Evolutionary conservation across 2,113 vertebrate genomes (phyloP), one percentile per base, ranked within the genome.

Genomic region (Caracal caracal): DNA sequence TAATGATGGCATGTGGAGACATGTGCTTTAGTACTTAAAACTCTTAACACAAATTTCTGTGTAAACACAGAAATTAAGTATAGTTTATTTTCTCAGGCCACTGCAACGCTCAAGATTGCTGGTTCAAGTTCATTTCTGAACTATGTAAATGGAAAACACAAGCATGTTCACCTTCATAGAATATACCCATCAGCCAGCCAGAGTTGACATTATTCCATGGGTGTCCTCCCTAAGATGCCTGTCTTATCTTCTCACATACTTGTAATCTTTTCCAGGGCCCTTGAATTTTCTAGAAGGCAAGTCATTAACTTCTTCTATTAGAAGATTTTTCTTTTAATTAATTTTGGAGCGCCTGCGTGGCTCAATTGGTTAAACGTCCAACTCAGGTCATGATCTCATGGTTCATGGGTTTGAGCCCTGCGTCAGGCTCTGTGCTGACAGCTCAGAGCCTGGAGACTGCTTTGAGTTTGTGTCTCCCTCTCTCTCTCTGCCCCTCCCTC

Each of bases 61-160:
- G 30, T 56, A 89, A 95, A 75, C n/a, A 93, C 2, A 94, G 30
- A 95, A 92, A 90, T n/a, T 75, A 71, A 90, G 8, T 33, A 66
- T 22, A 37, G 35, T 80, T 95, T 76, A 40, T 86, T 81, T 94
- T n/a, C 35, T 81, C 22, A 61, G 12, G 22, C 28, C 35, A 33
- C 47, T 94, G 16, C 4, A 65, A 53, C 40, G 30, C 4, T 86
- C 61, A 78, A 43, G 28, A 33, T 84, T n/a, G 15, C 22, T 70
- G 26, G 0, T 82, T 61, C 61, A 78, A 63, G 53, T 75, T 33
- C 12, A 20, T 47, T 80, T 81, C 35, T 81, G n/a, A 24, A 16
- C 22, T 56, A 10, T 35, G 24, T 47, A 88, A 93, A 37, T 81
- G 9, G 20, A 35, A 33, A 88, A 95, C 3, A 49, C 3, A 47